Conservation (phyloP, 2,113 vertebrate species). For the Microcebus tavaratra region DNA sequence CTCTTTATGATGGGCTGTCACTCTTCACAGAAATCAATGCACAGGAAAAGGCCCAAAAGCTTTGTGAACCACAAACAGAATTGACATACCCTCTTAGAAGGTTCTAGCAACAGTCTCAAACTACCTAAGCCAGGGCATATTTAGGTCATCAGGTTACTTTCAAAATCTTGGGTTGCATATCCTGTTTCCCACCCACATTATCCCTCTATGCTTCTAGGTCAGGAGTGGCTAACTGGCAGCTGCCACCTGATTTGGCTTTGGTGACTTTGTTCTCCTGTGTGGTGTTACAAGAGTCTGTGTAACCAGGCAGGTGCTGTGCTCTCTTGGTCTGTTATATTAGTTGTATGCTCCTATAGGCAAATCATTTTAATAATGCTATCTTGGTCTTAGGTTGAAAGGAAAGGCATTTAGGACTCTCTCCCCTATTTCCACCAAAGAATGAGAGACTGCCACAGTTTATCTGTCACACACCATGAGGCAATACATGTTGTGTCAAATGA, state of each 20-base stretch:
- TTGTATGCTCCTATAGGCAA: not conserved
- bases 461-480: not conserved
- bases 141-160: constrained; percentile 10
- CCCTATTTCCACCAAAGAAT: not conserved
- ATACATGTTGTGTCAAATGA: not conserved
- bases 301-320: not conserved
- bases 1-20: not conserved
- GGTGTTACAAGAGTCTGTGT: not conserved
- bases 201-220: not conserved
- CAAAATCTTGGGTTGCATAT: not conserved
- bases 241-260: not conserved
- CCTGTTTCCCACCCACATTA: constrained; percentile 4
- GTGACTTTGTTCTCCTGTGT: not conserved
- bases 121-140: not conserved
- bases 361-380: constrained; percentile 17
- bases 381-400: constrained; percentile 14
- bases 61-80: not conserved
- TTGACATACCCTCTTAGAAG: not conserved
- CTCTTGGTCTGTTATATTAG: not conserved
- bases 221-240: not conserved
- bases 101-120: constrained; percentile 34
- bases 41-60: not conserved
- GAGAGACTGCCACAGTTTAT: constrained; percentile 15
- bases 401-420: constrained; percentile 4
- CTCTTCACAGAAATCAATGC: not conserved